A percentile compares a stretch with the other conserved stretches of the same genome.
These are phyloP conservation scores for Pitangus sulphuratus DNA, from an alignment of 2,797 vertebrate species.

Conservation along the genomic window DNA sequence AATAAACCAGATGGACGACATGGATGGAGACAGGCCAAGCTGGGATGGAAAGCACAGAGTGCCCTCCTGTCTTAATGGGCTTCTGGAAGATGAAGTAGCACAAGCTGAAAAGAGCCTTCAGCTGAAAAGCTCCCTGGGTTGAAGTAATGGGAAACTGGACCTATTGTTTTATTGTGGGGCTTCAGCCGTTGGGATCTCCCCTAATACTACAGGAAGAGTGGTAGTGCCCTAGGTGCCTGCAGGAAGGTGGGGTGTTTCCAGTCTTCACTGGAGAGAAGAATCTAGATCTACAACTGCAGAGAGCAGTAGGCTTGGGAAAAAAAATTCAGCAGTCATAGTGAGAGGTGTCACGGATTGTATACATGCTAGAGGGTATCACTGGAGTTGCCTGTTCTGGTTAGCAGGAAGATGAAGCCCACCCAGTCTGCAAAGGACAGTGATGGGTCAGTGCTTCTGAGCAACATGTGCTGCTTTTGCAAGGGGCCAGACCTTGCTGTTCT, in stretches of 20 bases:
- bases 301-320: background rate
- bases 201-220: background rate
- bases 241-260: background rate
- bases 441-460: conserved; percentile 7
- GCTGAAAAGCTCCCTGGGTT: background rate
- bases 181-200: background rate
- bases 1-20: conserved; percentile 62
- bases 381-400: conserved; percentile 29
- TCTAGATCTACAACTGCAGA: background rate
- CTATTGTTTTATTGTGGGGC: background rate
- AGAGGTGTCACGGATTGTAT: background rate
- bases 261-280: background rate
- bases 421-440: background rate
- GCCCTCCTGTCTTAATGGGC: conserved; percentile 53
- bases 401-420: conserved; percentile 13
- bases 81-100: conserved; percentile 54
- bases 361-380: background rate
- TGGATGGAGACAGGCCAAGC: conserved; percentile 55
- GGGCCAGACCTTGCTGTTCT: background rate
- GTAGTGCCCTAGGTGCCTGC: background rate
- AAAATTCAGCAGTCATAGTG: background rate
- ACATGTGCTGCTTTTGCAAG: conserved; percentile 7
- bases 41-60: conserved; percentile 48
- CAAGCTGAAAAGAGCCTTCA: conserved; percentile 34
- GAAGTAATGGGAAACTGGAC: background rate